These are phyloP conservation scores for Pemphigus obesinymphae DNA, from an alignment of 1,140 invertebrate genomes.

Conservation along the genomic window DNA sequence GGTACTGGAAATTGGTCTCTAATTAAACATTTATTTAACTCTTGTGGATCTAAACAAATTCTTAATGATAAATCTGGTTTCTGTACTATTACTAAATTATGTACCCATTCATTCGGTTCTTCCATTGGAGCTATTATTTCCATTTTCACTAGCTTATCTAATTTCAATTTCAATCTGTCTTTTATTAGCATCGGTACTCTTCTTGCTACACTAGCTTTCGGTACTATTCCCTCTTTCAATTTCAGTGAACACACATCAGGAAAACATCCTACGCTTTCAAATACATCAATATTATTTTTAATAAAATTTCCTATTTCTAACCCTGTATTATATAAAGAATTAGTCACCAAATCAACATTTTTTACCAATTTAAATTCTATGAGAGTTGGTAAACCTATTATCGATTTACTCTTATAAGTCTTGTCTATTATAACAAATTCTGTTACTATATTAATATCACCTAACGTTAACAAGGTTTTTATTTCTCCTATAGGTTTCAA, in stretches of 20 bases:
- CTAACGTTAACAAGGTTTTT: neutral
- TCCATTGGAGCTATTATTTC: neutral
- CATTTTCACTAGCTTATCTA: neutral
- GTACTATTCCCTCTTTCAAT: neutral
- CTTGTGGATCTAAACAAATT: constrained; percentile 50
- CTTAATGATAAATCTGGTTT: constrained; percentile 49
- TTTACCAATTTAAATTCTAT: neutral
- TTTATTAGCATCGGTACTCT: neutral
- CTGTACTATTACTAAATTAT: constrained; percentile 48
- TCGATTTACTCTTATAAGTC: neutral
- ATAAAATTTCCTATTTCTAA: neutral
- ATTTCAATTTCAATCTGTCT: constrained; percentile 7
- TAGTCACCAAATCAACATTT: neutral
- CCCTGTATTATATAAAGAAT: neutral
- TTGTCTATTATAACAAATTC: neutral
- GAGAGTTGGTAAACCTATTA: neutral
- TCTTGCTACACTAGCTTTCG: neutral
- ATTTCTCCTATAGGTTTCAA: neutral
- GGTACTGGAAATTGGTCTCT: constrained; percentile 20
- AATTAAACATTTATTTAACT: constrained; percentile 29
- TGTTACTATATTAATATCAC: neutral
- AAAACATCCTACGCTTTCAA: constrained; percentile 23
- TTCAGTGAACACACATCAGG: neutral
- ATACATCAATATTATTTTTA: neutral
- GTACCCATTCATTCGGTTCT: constrained; percentile 47